Evolutionary conservation across 2,797 vertebrate genomes (phyloP).

Genomic region (Scomberomorus guttatus): DNA sequence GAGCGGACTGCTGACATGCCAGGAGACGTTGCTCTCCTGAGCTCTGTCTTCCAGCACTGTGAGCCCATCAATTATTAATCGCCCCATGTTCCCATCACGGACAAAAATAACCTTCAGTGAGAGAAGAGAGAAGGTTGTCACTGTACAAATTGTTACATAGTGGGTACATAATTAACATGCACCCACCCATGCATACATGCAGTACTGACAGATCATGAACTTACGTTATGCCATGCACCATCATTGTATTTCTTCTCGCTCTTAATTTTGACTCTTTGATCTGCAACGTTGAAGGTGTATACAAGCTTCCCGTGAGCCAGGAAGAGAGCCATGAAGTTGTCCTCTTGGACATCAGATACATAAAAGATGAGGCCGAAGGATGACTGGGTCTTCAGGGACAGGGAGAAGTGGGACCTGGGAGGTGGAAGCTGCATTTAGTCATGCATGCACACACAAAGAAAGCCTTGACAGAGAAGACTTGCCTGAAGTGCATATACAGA

Average conservation of each 20-base stretch:
- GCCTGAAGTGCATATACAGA: neutral
- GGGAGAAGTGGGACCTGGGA: slow-evolving; percentile 91
- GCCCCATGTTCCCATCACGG: slow-evolving; percentile 87
- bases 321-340: slow-evolving; percentile 92
- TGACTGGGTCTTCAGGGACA: slow-evolving; percentile 92
- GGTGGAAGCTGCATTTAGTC: slow-evolving; percentile 19
- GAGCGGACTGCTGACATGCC: slow-evolving; percentile 88
- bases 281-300: slow-evolving; percentile 90
- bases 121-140: slow-evolving; percentile 35
- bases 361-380: slow-evolving; percentile 94
- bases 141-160: neutral
- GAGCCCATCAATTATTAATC: slow-evolving; percentile 91
- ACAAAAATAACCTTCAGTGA: slow-evolving; percentile 88
- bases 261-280: slow-evolving; percentile 89
- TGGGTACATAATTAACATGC: neutral
- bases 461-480: neutral
- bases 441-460: slow-evolving; percentile 19
- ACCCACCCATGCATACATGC: neutral
- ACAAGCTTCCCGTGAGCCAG: slow-evolving; percentile 90
- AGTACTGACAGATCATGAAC: slow-evolving; percentile 47
- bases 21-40: slow-evolving; percentile 66
- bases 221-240: slow-evolving; percentile 94
- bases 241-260: slow-evolving; percentile 92
- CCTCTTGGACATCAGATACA: slow-evolving; percentile 88
- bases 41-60: slow-evolving; percentile 87